Evolutionary conservation across 2,113 vertebrate genomes (phyloP).

Genomic region (Phoxinus phoxinus): DNA sequence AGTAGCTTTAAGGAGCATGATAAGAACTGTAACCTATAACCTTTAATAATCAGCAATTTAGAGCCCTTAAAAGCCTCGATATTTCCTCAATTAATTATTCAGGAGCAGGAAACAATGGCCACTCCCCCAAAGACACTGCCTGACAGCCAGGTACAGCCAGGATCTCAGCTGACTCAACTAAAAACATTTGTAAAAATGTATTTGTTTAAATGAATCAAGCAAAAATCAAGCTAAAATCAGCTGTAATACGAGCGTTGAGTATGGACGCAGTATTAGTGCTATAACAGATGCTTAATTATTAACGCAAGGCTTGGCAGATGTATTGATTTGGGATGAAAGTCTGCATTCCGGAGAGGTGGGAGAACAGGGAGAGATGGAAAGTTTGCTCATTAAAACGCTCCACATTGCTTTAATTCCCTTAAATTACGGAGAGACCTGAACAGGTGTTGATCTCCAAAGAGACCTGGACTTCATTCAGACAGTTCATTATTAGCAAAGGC

Average conservation of each 20-base stretch:
- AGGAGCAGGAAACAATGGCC: background rate
- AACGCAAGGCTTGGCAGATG: conserved; percentile 38
- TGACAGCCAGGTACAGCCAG: too few species aligned
- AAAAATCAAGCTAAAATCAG: background rate
- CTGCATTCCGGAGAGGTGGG: conserved; percentile 14
- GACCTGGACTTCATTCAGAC: conserved; percentile 34
- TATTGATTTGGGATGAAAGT: conserved; percentile 45
- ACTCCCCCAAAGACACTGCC: background rate
- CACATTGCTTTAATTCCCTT: conserved; percentile 1
- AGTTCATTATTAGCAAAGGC: conserved; percentile 37
- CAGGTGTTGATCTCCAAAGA: conserved; percentile 46
- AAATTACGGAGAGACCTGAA: conserved; percentile 22
- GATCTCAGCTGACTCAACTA: background rate
- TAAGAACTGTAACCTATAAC: background rate
- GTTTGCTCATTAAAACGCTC: conserved; percentile 34
- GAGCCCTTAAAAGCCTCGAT: background rate
- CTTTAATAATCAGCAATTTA: background rate
- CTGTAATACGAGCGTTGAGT: background rate
- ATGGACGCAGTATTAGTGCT: conserved; percentile 30
- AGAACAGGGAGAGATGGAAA: background rate
- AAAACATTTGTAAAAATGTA: too few species aligned
- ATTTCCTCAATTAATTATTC: background rate
- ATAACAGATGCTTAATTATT: conserved; percentile 45
- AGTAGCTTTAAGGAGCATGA: background rate
- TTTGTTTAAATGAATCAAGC: background rate